phyloP scores from a whole-genome alignment of 2,113 vertebrate species.

The Myocastor coypus region DNA sequence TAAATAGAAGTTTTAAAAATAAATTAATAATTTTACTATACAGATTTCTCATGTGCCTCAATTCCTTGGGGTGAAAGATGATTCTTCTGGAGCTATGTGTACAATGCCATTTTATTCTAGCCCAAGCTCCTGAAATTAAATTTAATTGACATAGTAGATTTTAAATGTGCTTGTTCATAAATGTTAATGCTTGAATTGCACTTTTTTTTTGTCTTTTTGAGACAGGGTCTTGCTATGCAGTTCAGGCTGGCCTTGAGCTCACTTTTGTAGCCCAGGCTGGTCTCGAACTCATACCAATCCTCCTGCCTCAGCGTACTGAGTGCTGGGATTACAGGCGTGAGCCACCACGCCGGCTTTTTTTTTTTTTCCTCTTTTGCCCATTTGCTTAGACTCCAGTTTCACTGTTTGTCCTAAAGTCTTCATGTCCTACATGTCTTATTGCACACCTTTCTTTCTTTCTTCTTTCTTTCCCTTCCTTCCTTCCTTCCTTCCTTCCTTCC shows the following conservation, averaged over 20 bases:
- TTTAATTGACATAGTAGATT: neutral
- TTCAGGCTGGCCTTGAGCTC: too few species aligned
- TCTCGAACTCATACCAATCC: too few species aligned
- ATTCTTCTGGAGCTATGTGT: neutral
- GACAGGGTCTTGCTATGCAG: too few species aligned
- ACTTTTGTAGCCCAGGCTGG: too few species aligned
- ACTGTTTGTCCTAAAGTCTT: neutral
- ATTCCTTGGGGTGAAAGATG: fast-evolving
- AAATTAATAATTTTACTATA: neutral
- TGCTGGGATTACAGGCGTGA: too few species aligned
- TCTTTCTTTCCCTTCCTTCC: too few species aligned
- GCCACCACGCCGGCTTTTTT: too few species aligned
- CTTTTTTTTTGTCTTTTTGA: too few species aligned
- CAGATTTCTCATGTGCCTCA: neutral
- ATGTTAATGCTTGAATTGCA: too few species aligned
- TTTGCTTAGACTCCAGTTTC: neutral
- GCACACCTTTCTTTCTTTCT: too few species aligned
- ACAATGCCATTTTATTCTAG: neutral
- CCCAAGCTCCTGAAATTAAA: neutral
- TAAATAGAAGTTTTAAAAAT: neutral
- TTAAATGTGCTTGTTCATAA: neutral
- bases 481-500: too few species aligned
- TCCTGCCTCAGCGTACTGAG: too few species aligned
- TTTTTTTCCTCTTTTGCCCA: neutral
- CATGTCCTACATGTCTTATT: neutral